These are phyloP conservation scores for Campylomormyrus tamandua DNA, from an alignment of 2,113 vertebrate genomes.

Conservation along the genomic window DNA sequence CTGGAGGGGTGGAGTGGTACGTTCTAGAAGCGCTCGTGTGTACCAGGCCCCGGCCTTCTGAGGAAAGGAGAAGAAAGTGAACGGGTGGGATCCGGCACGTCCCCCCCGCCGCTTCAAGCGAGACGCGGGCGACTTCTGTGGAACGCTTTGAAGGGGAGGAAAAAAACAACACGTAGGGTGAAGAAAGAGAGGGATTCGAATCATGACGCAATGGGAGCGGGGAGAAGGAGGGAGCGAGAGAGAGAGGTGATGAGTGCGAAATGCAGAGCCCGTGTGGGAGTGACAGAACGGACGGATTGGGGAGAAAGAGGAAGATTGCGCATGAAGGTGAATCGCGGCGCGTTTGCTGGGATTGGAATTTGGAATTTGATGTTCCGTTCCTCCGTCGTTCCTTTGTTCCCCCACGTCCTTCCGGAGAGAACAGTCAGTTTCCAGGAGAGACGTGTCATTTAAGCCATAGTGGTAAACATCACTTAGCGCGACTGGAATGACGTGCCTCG, in stretches of 20 bases:
- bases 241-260: background rate
- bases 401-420: conserved; percentile 40
- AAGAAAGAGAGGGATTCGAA: background rate
- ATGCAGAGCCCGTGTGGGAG: background rate
- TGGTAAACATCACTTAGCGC: conserved; percentile 59
- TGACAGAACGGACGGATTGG: conserved; percentile 21
- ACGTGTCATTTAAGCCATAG: conserved; percentile 51
- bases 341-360: background rate
- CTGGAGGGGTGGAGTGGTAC: conserved; percentile 34
- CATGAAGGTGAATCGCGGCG: conserved; percentile 53
- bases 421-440: conserved; percentile 52
- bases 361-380: background rate
- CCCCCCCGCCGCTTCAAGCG: conserved; percentile 50
- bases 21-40: conserved; percentile 59
- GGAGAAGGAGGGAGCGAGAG: background rate
- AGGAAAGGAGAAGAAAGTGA: conserved; percentile 63
- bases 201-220: background rate
- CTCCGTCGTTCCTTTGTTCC: conserved; percentile 46
- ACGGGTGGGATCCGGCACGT: conserved; percentile 52
- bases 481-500: conserved; percentile 56
- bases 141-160: background rate
- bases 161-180: background rate
- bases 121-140: conserved; percentile 38
- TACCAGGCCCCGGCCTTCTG: conserved; percentile 48
- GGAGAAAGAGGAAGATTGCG: conserved; percentile 37